Percentiles rank a stretch among this genome's conserved stretches.
phyloP scores from a whole-genome alignment of 2,113 vertebrate species.

The Atherinomorus stipes region DNA sequence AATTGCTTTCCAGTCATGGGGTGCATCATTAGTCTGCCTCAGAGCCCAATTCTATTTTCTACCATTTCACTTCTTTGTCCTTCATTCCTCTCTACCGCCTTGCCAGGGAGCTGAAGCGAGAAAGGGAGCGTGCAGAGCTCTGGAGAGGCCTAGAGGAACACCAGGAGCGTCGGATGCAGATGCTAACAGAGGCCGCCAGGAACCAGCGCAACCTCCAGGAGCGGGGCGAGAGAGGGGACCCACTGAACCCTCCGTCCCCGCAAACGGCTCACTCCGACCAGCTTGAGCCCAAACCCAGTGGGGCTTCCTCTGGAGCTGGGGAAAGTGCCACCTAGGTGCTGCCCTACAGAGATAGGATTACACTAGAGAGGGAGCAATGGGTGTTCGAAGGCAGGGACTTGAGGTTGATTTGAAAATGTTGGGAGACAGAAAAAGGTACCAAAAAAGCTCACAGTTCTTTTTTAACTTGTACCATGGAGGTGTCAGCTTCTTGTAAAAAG shows the following conservation, averaged over 20 bases:
- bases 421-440: conserved; percentile 65
- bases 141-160: conserved; percentile 90
- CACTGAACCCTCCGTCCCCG: conserved; percentile 63
- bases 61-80: background rate
- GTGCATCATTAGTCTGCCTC: background rate
- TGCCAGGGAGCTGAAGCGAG: conserved; percentile 89
- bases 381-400: conserved; percentile 43
- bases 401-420: conserved; percentile 44
- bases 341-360: conserved; percentile 27
- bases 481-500: conserved; percentile 51
- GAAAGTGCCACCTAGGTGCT: conserved; percentile 74
- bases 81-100: background rate
- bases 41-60: background rate
- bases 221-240: conserved; percentile 74
- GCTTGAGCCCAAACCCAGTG: conserved; percentile 73
- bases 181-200: conserved; percentile 84
- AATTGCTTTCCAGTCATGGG: background rate
- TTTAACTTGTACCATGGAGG: conserved; percentile 56
- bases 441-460: conserved; percentile 40
- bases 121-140: conserved; percentile 87
- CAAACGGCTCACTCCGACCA: conserved; percentile 69
- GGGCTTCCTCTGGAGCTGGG: conserved; percentile 63
- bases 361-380: conserved; percentile 23
- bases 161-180: conserved; percentile 87
- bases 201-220: conserved; percentile 87